Evolutionary conservation across 2,113 vertebrate species (phyloP).

Genomic region (Aspiorhynchus laticeps): DNA sequence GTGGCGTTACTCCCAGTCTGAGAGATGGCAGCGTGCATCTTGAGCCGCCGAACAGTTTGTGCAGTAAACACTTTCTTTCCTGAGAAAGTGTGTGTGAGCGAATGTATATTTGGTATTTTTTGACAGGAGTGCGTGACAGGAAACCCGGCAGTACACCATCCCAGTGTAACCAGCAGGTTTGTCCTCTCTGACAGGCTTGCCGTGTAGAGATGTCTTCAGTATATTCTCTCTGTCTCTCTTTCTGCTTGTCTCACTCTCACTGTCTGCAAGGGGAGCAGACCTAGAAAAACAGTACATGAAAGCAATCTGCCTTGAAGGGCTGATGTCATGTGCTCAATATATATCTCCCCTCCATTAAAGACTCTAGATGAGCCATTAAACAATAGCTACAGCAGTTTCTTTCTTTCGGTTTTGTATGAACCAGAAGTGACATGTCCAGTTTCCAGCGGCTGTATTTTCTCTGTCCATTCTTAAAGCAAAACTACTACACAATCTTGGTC

Average conservation of each 20-base stretch:
- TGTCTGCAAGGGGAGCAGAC: conserved; percentile 32
- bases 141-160: conserved; percentile 22
- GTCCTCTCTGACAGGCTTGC: conserved; percentile 36
- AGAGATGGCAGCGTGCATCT: background rate
- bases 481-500: background rate
- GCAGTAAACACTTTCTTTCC: conserved; percentile 34
- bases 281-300: conserved; percentile 15
- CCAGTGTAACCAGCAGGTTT: conserved; percentile 50
- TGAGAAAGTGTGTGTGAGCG: conserved; percentile 17
- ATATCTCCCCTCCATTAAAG: conserved; percentile 37
- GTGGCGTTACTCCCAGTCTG: conserved; percentile 20
- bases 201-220: conserved; percentile 32
- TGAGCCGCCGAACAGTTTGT: conserved; percentile 15
- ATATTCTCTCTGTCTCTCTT: conserved; percentile 18
- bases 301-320: conserved; percentile 26
- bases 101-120: conserved; percentile 20
- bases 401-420: conserved; percentile 19
- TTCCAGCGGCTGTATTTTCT: background rate
- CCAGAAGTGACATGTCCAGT: background rate
- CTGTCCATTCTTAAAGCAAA: background rate
- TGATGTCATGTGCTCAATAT: conserved; percentile 39
- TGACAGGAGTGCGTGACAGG: conserved; percentile 35
- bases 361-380: conserved; percentile 18
- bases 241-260: conserved; percentile 7
- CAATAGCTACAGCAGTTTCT: conserved; percentile 3